Evolutionary conservation across 2,797 vertebrate species (phyloP).

Genomic region (Takifugu rubripes): DNA sequence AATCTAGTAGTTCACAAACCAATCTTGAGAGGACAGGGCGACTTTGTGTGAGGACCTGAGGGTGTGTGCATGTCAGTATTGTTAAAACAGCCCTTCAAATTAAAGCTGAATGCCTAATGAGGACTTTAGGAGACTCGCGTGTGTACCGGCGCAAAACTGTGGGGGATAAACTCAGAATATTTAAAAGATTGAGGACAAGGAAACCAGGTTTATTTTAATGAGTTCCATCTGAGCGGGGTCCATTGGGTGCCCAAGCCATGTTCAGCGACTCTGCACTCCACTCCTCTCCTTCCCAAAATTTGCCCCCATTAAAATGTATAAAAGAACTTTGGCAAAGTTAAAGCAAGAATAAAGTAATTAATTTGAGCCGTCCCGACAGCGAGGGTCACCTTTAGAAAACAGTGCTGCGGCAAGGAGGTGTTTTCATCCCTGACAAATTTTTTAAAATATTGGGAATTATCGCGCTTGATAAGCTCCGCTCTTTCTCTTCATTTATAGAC

Average conservation of each 20-base stretch:
- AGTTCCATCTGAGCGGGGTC: constrained; percentile 61
- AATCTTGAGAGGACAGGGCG: constrained; percentile 58
- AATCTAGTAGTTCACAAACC: constrained; percentile 17
- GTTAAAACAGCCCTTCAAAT: constrained; percentile 66
- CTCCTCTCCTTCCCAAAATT: constrained; percentile 32
- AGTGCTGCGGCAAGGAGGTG: constrained; percentile 27
- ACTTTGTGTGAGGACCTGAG: constrained; percentile 49
- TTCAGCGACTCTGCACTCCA: constrained; percentile 20
- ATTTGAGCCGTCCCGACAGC: constrained; percentile 43
- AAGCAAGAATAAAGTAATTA: constrained; percentile 49
- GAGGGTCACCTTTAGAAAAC: constrained; percentile 58
- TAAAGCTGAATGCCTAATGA: constrained; percentile 62
- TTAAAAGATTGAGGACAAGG: constrained; percentile 49
- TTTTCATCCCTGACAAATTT: constrained; percentile 7
- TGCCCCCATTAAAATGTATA: constrained; percentile 42
- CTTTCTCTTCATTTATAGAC: neutral
- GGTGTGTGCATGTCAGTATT: constrained; percentile 55
- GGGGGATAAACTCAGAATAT: constrained; percentile 49
- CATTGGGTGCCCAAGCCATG: constrained; percentile 45
- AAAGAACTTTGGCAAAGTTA: constrained; percentile 46
- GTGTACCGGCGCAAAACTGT: constrained; percentile 19
- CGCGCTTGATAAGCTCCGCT: neutral
- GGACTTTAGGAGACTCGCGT: constrained; percentile 38
- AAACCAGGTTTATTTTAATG: constrained; percentile 66
- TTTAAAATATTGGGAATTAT: constrained; percentile 16